Evolutionary conservation across 2,888 invertebrate genomes (phyloP).

Genomic region (Polymixis flavicincta): DNA sequence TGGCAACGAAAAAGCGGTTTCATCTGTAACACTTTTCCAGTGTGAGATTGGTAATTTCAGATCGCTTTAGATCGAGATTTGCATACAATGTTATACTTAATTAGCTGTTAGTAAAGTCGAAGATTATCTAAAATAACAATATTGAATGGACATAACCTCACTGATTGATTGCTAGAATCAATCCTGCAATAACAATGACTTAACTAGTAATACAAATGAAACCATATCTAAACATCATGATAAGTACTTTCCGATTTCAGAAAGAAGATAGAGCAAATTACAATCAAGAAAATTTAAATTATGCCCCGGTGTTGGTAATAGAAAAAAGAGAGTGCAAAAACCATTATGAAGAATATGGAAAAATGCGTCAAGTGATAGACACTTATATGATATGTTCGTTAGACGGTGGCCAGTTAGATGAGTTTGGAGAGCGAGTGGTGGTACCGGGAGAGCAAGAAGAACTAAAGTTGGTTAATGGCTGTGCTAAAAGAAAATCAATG

Average conservation of each 20-base stretch:
- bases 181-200: not conserved
- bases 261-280: conserved; percentile 57
- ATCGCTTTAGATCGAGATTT: not conserved
- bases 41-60: not conserved
- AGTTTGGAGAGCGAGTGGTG: conserved; percentile 10
- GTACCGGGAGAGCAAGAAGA: not conserved
- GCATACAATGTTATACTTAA: not conserved
- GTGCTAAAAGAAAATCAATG: conserved; percentile 9
- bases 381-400: conserved; percentile 74
- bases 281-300: conserved; percentile 63
- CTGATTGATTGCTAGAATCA: not conserved
- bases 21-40: not conserved
- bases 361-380: conserved; percentile 64
- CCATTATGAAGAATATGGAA: conserved; percentile 50
- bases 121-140: not conserved
- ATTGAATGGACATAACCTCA: not conserved
- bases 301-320: conserved; percentile 62
- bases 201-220: not conserved
- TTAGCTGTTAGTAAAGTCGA: not conserved
- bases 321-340: conserved; percentile 66
- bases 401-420: conserved; percentile 61
- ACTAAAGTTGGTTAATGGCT: not conserved
- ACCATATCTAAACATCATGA: not conserved
- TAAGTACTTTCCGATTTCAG: conserved; percentile 51
- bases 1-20: not conserved